Conservation (phyloP, 2,888 invertebrate species). For the Drosophila parthenogenetica region DNA sequence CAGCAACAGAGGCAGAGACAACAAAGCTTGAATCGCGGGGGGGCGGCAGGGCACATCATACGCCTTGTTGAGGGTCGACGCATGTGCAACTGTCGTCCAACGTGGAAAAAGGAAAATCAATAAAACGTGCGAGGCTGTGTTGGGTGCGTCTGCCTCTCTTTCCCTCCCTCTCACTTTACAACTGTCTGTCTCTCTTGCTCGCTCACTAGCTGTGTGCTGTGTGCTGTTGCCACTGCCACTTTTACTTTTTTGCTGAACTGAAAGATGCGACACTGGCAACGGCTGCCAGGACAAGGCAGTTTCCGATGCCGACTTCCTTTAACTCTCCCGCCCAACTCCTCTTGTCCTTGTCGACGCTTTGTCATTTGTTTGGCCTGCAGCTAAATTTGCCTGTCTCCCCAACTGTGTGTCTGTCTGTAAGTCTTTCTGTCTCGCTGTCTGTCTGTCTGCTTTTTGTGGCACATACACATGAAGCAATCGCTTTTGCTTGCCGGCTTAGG, state of each 20-base stretch:
- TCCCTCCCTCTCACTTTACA: background rate
- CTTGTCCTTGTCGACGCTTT: slow-evolving; percentile 61
- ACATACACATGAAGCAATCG: slow-evolving; percentile 41
- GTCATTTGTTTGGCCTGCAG: slow-evolving; percentile 78
- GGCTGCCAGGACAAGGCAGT: slow-evolving; percentile 75
- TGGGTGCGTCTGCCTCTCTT: slow-evolving; percentile 25
- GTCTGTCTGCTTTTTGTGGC: slow-evolving; percentile 30
- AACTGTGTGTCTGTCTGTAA: slow-evolving; percentile 24
- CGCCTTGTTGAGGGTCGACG: slow-evolving; percentile 62
- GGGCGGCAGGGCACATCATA: slow-evolving; percentile 23
- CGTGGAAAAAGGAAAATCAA: slow-evolving; percentile 69
- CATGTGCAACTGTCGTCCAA: slow-evolving; percentile 74
- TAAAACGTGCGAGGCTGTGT: slow-evolving; percentile 72
- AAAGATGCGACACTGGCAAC: slow-evolving; percentile 62
- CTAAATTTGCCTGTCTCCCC: slow-evolving; percentile 67
- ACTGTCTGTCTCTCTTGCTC: background rate
- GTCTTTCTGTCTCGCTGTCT: slow-evolving; percentile 20
- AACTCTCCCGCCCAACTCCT: background rate
- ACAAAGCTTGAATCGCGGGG: slow-evolving; percentile 22
- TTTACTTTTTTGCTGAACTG: slow-evolving; percentile 69
- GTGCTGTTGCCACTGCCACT: slow-evolving; percentile 50
- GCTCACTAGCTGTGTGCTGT: background rate
- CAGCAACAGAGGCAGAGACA: slow-evolving; percentile 17
- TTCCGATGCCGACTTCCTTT: slow-evolving; percentile 58
- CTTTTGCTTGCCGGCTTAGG: slow-evolving; percentile 59